Conservation (phyloP, 2,797 vertebrate species). For the Premnoplex brunnescens region DNA sequence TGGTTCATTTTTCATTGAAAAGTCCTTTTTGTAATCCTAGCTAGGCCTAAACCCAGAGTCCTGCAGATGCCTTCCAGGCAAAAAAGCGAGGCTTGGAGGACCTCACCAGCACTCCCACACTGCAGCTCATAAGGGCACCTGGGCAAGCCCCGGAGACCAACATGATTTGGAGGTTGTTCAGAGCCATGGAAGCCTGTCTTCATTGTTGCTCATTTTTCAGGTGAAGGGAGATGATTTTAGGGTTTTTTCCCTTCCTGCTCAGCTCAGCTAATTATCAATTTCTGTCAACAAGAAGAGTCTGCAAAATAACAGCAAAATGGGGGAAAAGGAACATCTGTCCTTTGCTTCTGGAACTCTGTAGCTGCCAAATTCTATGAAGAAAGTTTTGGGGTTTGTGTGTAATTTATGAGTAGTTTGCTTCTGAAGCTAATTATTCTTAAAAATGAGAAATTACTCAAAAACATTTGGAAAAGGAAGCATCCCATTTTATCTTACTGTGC, state of each 20-base stretch:
- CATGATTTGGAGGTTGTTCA: background rate
- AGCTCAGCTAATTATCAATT: background rate
- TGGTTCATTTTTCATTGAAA: background rate
- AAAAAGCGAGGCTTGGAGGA: background rate
- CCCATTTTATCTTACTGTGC: background rate
- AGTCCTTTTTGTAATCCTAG: background rate
- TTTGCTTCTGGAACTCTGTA: background rate
- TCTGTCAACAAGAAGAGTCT: background rate
- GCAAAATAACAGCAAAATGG: fast-evolving
- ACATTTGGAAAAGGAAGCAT: background rate
- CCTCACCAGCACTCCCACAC: fast-evolving
- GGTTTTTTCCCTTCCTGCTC: background rate
- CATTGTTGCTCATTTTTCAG: background rate
- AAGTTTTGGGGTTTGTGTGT: background rate
- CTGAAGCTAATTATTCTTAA: background rate
- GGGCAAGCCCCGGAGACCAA: background rate
- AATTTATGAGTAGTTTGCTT: background rate
- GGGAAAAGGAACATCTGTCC: background rate
- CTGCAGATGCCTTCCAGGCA: background rate
- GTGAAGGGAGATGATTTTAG: background rate
- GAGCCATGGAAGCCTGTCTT: background rate
- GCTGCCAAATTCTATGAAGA: background rate
- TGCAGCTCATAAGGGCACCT: background rate
- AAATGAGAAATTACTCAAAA: background rate
- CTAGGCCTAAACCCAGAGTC: background rate